These are phyloP conservation scores for Rutilus rutilus DNA, from an alignment of 2,113 vertebrate species.

Conservation along the genomic window DNA sequence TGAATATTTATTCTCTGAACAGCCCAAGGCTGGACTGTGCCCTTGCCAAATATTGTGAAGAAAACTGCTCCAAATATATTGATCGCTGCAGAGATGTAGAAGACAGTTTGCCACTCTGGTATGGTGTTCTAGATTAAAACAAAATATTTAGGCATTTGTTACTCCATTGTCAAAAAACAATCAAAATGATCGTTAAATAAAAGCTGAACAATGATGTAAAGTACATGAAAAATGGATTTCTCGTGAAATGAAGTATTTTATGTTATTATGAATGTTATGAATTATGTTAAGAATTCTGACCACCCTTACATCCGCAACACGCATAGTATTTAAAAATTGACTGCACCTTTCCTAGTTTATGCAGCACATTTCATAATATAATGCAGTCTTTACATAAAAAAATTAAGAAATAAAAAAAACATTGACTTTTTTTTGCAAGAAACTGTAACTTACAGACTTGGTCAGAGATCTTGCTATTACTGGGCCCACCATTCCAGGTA, in stretches of 20 bases:
- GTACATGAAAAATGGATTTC: background rate
- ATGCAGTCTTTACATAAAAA: background rate
- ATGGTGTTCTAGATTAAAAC: conserved; percentile 84
- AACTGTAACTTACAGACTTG: conserved; percentile 82
- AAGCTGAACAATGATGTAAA: background rate
- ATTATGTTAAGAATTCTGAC: background rate
- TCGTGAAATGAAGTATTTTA: background rate
- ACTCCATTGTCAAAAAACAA: background rate
- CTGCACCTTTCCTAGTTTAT: background rate
- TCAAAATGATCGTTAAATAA: background rate
- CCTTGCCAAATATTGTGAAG: conserved; percentile 85
- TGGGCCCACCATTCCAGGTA: conserved; percentile 96
- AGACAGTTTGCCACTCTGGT: conserved; percentile 90
- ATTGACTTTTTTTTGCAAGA: background rate
- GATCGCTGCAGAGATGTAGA: conserved; percentile 92
- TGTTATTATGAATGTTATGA: background rate
- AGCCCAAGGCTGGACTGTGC: conserved; percentile 91
- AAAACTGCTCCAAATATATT: conserved; percentile 88
- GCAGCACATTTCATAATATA: background rate
- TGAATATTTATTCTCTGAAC: conserved; percentile 72
- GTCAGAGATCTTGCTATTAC: conserved; percentile 90
- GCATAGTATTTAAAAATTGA: background rate
- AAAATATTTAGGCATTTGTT: conserved; percentile 20
- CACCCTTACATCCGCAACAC: background rate
- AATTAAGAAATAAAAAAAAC: background rate